Evolutionary conservation across 2,113 vertebrate genomes (phyloP).

Genomic region (Dipodomys stephensi): DNA sequence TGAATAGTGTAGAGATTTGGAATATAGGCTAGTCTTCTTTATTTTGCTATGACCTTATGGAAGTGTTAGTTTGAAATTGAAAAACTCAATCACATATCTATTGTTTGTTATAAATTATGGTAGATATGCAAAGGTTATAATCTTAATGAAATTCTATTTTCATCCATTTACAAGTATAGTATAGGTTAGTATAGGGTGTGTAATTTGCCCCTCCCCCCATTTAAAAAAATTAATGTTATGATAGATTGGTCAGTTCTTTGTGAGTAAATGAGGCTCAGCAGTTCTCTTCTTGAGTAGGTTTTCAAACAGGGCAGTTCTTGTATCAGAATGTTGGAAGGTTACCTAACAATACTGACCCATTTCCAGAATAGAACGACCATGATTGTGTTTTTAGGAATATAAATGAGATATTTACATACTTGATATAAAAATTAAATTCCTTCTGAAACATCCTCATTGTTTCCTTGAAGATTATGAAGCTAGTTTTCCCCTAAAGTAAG

Average conservation of each 20-base stretch:
- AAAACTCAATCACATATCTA: neutral
- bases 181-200: neutral
- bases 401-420: neutral
- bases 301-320: conserved; percentile 8
- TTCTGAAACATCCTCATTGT: conserved; percentile 22
- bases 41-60: neutral
- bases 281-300: conserved; percentile 34
- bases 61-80: conserved; percentile 21
- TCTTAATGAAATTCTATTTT: conserved; percentile 20
- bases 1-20: neutral
- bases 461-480: conserved; percentile 38
- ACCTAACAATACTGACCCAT: neutral
- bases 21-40: neutral
- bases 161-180: neutral
- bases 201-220: neutral
- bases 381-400: neutral
- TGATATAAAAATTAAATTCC: conserved; percentile 1
- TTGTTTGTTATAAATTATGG: conserved; percentile 2
- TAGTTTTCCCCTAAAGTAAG: neutral
- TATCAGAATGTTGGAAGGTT: neutral
- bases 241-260: neutral
- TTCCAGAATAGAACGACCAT: neutral
- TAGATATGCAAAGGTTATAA: conserved; percentile 13
- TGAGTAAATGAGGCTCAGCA: neutral
- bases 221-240: neutral